Evolutionary conservation across 2,888 invertebrate species (phyloP), one percentile per base, ranked within the genome.

Genomic region (Drosophila quinaria): DNA sequence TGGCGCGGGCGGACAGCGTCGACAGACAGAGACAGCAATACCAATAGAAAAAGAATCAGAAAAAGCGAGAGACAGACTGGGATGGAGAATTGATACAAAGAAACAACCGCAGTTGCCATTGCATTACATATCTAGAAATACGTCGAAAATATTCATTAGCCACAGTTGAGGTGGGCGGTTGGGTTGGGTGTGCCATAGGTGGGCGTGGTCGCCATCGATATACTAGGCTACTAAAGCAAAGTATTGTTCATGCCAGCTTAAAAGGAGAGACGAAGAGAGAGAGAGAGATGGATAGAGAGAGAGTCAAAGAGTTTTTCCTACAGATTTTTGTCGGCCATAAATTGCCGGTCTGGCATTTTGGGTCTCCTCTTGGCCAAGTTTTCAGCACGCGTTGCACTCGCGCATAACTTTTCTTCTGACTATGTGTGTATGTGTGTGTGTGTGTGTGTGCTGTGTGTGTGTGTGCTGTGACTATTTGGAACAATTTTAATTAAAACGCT

Each of bases 401-500:
- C 76, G 76, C 74, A 77, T 77, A 78, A 77, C 76, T 77, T 78
- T 76, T 65, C 60, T 35, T 60, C 15, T n/a, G 59, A 13, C 15
- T 52, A 25, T 52, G 19, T 22, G 11, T 49, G 9, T 51, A 5
- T 17, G 15, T 41, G 33, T 3, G 6, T 25, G 6, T 25, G 25
- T 25, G 6, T 10, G 41, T 22, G 65, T 64, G 17, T 59, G 52
- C 63, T 50, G 69, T 31, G 85, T 25, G 25, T 10, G 41, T 22
- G 65, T 64, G 17, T 59, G 52, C 63, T 50, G 69, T 31, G 85
- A 81, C 85, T 84, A 85, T 87, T 84, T 84, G 85, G 67, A 84
- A 84, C 85, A 87, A 84, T 84, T 84, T 84, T 84, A 84, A 87
- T 84, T 84, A 84, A 84, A 84, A 84, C 86, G 86, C 78, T 80